phyloP scores from a whole-genome alignment of 2,113 vertebrate genomes.

The Vanacampus margaritifer region DNA sequence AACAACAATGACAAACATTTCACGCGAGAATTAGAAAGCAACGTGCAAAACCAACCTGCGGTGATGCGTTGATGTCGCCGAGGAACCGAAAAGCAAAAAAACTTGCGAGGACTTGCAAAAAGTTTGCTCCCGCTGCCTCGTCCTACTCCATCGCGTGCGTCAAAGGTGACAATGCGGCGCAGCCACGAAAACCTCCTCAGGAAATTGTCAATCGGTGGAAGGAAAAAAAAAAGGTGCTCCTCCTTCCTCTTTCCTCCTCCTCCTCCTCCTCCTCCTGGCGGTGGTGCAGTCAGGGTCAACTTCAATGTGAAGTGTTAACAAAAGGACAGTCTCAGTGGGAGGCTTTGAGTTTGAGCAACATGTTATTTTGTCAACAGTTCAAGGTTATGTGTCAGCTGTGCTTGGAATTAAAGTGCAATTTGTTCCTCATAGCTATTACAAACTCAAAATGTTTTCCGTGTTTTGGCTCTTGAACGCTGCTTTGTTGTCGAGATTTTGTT shows the following conservation, averaged over 20 bases:
- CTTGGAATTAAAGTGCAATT: background rate
- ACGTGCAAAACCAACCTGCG: background rate
- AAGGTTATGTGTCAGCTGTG: conserved; percentile 3
- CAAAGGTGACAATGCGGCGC: conserved; percentile 39
- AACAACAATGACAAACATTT: too few relatives aligned
- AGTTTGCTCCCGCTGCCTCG: background rate
- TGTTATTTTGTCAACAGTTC: conserved; percentile 8
- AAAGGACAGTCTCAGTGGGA: conserved; percentile 45
- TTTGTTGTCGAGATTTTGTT: background rate
- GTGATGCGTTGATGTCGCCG: background rate
- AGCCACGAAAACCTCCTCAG: conserved; percentile 74
- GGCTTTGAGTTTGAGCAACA: background rate
- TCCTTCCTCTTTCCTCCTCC: conserved; percentile 14
- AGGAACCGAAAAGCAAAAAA: background rate
- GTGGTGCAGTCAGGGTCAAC: conserved; percentile 77
- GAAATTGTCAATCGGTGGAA: conserved; percentile 82
- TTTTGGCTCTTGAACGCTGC: background rate
- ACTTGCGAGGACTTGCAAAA: background rate
- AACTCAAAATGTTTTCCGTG: background rate
- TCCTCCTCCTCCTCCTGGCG: background rate
- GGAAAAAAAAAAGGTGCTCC: conserved; percentile 53
- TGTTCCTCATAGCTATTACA: background rate
- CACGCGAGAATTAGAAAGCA: background rate
- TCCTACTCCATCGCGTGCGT: conserved; percentile 53
- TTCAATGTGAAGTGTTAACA: conserved; percentile 88